These are phyloP conservation scores for Malurus melanocephalus DNA, from an alignment of 2,113 vertebrate genomes.

Conservation along the genomic window DNA sequence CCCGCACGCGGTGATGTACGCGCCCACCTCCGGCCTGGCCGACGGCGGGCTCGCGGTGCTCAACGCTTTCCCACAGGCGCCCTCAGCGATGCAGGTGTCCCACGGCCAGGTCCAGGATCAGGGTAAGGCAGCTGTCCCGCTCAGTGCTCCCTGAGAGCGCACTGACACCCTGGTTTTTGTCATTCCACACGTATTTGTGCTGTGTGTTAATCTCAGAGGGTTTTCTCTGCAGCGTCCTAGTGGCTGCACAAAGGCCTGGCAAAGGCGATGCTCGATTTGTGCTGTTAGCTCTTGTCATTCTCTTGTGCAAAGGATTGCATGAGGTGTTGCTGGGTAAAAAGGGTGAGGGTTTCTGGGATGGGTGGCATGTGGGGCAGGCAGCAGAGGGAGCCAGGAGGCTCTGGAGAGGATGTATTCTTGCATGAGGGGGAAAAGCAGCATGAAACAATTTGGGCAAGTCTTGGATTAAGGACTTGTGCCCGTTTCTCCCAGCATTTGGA, in stretches of 20 bases:
- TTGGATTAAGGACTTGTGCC: neutral
- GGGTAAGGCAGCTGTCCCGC: conserved; percentile 73
- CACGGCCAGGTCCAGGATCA: conserved; percentile 89
- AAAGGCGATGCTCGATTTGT: fast-evolving
- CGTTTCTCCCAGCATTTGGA: neutral
- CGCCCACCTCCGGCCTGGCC: conserved; percentile 85
- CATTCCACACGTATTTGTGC: fast-evolving
- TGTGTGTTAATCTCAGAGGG: neutral
- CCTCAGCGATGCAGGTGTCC: conserved; percentile 93
- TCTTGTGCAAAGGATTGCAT: neutral
- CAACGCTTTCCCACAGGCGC: conserved; percentile 93
- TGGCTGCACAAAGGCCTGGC: neutral
- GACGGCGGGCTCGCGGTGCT: conserved; percentile 93
- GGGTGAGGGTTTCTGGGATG: neutral
- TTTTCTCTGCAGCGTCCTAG: neutral
- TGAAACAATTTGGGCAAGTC: neutral
- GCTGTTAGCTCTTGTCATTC: neutral
- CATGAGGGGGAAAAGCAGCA: neutral
- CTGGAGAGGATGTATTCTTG: neutral
- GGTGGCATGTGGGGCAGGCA: neutral
- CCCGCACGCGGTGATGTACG: conserved; percentile 94
- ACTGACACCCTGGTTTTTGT: neutral
- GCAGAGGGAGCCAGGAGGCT: neutral
- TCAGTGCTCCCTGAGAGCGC: neutral
- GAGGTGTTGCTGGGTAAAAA: neutral